Base-by-base conservation (phyloP, 2,113 vertebrate genomes). In the Sisor rabdophorus region DNA sequence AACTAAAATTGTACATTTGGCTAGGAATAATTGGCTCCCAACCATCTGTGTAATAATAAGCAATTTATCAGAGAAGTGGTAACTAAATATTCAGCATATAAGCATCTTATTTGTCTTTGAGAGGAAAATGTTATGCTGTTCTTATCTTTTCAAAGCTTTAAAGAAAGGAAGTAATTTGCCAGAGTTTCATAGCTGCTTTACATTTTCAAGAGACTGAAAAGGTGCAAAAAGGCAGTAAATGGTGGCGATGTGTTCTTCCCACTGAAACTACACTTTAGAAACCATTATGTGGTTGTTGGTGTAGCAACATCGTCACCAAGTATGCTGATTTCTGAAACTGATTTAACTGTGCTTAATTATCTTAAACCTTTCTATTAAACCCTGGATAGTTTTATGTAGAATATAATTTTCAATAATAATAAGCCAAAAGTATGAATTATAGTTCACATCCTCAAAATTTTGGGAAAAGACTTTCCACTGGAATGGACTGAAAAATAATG, bases 191-290 rank as follows among this genome's bases (percentile, higher is more conserved):
- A 60, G 13, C 28, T 32, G 19, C 30, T 44, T 22, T 44, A 24
- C 12, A 68, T 40, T 63, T 24, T 65, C 20, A n/a, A 47, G 2
- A 13, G 36, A 24, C 12, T 48, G 7, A 17, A 67, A 16, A 0
- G 15, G 2, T 40, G n/a, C 40, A 47, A 63, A 54, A 30, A 55
- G 30, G 44, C 50, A 26, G 11, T 40, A 67, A 55, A 55, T 22
- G 13, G 82, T 58, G 68, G 77, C 40, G 20, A 28, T 0, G 44
- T 74, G 32, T 55, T 20, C 11, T 97, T 94, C 92, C 90, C 92
- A 90, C 87, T 96, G 95, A 97, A 95, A 97, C 92, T 91, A 95
- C 92, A 95, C 96, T 95, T 95, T 93, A 87, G 92, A 81, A 86
- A 90, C 91, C 91, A 91, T 93, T 87, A 92, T 88, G 88, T 87